Percentiles rank a stretch among this genome's conserved stretches.
phyloP scores from a whole-genome alignment of 2,888 invertebrate species.

The Coelopa pilipes region DNA sequence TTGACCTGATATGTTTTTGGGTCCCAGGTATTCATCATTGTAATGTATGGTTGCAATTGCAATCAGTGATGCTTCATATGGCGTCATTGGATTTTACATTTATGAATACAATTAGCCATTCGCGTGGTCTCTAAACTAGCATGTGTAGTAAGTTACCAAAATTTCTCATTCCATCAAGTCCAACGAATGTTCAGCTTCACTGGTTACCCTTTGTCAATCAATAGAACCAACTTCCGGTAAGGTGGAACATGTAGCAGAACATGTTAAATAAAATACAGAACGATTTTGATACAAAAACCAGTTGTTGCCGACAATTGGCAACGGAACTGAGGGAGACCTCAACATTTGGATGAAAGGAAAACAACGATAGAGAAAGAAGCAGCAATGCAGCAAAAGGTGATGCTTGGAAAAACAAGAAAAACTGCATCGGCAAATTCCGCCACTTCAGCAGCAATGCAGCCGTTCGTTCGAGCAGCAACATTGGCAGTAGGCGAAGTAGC shows the following conservation, averaged over 20 bases:
- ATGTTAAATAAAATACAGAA: neutral
- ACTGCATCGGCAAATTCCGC: neutral
- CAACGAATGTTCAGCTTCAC: slow-evolving; percentile 5
- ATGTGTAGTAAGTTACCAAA: neutral
- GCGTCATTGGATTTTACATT: too few species aligned
- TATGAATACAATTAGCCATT: too few species aligned
- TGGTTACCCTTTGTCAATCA: neutral
- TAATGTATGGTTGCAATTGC: too few species aligned
- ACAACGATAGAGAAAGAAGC: neutral
- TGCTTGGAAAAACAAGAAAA: neutral
- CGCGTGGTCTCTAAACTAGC: neutral
- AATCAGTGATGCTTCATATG: too few species aligned
- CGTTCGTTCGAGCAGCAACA: neutral
- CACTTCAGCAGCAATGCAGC: neutral
- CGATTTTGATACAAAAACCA: too few species aligned
- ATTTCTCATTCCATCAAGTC: neutral
- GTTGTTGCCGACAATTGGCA: too few species aligned
- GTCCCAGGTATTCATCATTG: too few species aligned
- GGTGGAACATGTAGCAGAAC: neutral
- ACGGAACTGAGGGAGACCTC: neutral
- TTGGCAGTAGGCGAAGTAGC: neutral
- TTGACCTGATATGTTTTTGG: too few species aligned
- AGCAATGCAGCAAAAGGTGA: neutral
- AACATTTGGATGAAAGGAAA: neutral
- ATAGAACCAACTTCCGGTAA: neutral